A percentile compares a stretch with the other conserved stretches of the same genome.
phyloP scores from a whole-genome alignment of 2,888 invertebrate genomes.

The Augochlorella aurata region DNA sequence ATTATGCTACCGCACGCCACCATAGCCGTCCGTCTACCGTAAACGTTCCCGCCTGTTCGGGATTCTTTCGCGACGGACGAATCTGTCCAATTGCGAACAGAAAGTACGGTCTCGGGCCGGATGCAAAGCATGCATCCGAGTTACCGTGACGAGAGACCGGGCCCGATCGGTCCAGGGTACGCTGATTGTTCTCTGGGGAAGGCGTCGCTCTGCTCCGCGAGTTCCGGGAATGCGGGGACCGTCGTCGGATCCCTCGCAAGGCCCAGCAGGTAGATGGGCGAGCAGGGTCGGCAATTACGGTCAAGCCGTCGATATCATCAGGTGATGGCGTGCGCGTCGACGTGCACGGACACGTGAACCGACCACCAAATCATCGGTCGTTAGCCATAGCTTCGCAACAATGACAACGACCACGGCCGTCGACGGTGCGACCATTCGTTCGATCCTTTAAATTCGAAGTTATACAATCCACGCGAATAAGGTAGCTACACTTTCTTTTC shows the following conservation, averaged over 20 bases:
- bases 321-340: slow-evolving; percentile 52
- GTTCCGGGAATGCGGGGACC: slow-evolving; percentile 68
- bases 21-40: not conserved
- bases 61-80: slow-evolving; percentile 7
- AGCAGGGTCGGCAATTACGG: slow-evolving; percentile 66
- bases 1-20: slow-evolving; percentile 8
- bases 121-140: slow-evolving; percentile 19
- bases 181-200: slow-evolving; percentile 68
- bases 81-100: not conserved
- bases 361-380: slow-evolving; percentile 66
- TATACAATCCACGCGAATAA: not conserved
- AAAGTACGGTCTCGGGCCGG: not conserved
- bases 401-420: slow-evolving; percentile 27
- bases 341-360: slow-evolving; percentile 39
- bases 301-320: slow-evolving; percentile 66
- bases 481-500: no score
- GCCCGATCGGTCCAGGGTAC: slow-evolving; percentile 38
- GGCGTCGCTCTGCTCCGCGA: slow-evolving; percentile 61
- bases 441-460: not conserved
- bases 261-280: slow-evolving; percentile 50
- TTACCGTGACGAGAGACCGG: slow-evolving; percentile 21
- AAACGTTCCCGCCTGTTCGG: not conserved
- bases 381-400: slow-evolving; percentile 57
- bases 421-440: not conserved
- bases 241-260: slow-evolving; percentile 54